These are phyloP conservation scores for Chloroclystis v-ata DNA, from an alignment of 2,888 invertebrate species.

Conservation along the genomic window DNA sequence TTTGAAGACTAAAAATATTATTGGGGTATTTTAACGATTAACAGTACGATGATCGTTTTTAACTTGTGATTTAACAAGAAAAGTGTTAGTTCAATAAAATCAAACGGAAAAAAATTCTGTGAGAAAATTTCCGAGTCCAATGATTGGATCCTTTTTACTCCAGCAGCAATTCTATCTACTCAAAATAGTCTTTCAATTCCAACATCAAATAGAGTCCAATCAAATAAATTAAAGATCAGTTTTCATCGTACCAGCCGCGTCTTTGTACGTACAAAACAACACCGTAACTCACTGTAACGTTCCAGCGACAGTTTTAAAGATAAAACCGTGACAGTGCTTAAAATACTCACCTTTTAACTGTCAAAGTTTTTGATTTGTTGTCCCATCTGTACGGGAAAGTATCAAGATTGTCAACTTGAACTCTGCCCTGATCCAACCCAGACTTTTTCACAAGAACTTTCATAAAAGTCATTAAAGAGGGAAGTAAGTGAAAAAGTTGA, in stretches of 20 bases:
- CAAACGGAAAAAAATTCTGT: no score
- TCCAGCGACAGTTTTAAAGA: constrained; percentile 10
- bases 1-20: no score
- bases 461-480: constrained; percentile 34
- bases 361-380: constrained; percentile 30
- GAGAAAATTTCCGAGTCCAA: no score
- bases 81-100: no score
- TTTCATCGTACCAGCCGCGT: neutral
- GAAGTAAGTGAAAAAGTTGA: constrained; percentile 37
- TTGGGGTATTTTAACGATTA: no score
- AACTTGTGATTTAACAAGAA: no score
- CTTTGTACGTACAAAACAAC: neutral
- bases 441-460: constrained; percentile 20
- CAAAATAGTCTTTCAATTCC: no score
- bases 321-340: constrained; percentile 10
- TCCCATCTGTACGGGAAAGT: constrained; percentile 14
- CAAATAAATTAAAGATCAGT: no score
- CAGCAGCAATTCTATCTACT: no score
- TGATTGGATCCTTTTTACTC: no score
- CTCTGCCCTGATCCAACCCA: constrained; percentile 22
- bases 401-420: constrained; percentile 26
- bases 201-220: no score
- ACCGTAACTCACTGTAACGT: neutral
- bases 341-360: constrained; percentile 16
- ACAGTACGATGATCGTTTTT: no score